These are phyloP conservation scores for Halictus rubicundus DNA, from an alignment of 1,140 invertebrate genomes.

Conservation along the genomic window DNA sequence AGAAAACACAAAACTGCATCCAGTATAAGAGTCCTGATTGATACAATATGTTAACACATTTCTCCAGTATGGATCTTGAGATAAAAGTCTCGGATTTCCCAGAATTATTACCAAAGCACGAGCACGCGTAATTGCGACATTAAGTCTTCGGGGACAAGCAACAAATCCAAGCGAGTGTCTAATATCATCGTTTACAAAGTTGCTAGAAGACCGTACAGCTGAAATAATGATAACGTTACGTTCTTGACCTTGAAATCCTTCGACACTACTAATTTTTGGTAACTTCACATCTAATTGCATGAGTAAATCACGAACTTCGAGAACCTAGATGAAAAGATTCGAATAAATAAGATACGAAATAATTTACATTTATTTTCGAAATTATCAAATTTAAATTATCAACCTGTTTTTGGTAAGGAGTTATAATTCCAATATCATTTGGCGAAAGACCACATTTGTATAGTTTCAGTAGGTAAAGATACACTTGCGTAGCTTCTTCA, in stretches of 20 bases:
- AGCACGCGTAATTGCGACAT: constrained; percentile 93
- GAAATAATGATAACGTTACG: constrained; percentile 92
- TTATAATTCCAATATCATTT: constrained; percentile 94
- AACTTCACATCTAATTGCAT: constrained; percentile 83
- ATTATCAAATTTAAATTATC: not conserved
- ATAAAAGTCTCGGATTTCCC: constrained; percentile 90
- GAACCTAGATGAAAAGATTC: constrained; percentile 80
- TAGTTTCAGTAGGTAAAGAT: constrained; percentile 83
- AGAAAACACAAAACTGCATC: constrained; percentile 64
- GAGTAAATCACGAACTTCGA: constrained; percentile 87
- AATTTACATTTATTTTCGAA: constrained; percentile 12
- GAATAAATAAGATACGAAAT: constrained; percentile 70
- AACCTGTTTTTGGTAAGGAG: constrained; percentile 96
- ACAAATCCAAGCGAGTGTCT: constrained; percentile 88
- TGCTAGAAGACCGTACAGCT: constrained; percentile 87
- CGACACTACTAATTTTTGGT: constrained; percentile 95
- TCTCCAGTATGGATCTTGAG: constrained; percentile 87
- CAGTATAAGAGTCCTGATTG: constrained; percentile 63
- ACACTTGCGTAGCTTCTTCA: constrained; percentile 89
- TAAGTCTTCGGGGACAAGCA: constrained; percentile 88
- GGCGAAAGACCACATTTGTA: constrained; percentile 84
- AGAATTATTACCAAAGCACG: constrained; percentile 89
- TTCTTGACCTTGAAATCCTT: constrained; percentile 98
- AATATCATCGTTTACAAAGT: constrained; percentile 80
- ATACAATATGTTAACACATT: constrained; percentile 83